Conservation (phyloP, 1,140 invertebrate genomes). For the Antheraea mylitta region DNA sequence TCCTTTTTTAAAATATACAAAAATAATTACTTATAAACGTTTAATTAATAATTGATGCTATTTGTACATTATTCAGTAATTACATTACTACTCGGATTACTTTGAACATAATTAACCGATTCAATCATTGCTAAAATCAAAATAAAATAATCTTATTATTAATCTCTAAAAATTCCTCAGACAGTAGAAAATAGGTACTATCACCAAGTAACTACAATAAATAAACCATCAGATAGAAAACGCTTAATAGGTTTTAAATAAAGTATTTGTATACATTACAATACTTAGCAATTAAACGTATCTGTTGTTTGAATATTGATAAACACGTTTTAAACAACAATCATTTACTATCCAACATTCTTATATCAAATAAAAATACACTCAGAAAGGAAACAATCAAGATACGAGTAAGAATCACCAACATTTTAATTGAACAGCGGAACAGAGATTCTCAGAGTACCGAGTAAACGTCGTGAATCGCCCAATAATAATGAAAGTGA, state of each 20-base stretch:
- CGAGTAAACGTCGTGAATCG: constrained; percentile 75
- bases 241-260: background rate
- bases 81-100: no score
- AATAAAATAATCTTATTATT: no score
- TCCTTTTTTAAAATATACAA: no score
- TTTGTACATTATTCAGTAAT: no score
- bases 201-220: no score
- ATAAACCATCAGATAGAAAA: background rate
- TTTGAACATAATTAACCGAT: no score
- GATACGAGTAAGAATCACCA: constrained; percentile 46
- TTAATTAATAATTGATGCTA: no score
- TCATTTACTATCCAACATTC: background rate
- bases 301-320: background rate
- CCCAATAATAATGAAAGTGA: constrained; percentile 78
- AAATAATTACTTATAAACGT: no score
- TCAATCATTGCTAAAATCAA: no score
- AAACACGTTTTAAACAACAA: background rate
- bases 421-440: constrained; percentile 67
- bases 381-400: constrained; percentile 35
- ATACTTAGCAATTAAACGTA: background rate
- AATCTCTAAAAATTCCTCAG: no score
- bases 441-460: constrained; percentile 60
- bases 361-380: background rate
- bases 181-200: no score
- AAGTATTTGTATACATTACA: background rate